phyloP scores from a whole-genome alignment of 2,888 invertebrate species.

The Aradus depressus region DNA sequence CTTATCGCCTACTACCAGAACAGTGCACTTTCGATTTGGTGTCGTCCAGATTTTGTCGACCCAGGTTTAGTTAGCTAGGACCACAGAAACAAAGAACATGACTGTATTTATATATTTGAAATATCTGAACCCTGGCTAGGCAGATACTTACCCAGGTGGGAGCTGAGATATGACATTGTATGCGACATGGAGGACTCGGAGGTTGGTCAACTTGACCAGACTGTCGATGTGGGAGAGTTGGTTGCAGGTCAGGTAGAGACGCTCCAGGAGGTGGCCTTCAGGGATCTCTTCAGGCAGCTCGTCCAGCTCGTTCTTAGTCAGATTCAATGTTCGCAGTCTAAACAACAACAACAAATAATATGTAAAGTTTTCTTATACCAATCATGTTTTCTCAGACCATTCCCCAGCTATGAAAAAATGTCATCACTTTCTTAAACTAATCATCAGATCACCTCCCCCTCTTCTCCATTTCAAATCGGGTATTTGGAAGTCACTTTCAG shows the following conservation, averaged over 20 bases:
- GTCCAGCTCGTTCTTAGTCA: slow-evolving; percentile 65
- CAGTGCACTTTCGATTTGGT: not conserved
- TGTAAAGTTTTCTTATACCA: not conserved
- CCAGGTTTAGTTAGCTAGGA: not conserved
- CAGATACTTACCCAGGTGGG: slow-evolving; percentile 47
- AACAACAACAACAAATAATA: slow-evolving; percentile 21
- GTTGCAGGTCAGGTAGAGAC: slow-evolving; percentile 63
- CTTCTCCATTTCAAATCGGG: too few species aligned
- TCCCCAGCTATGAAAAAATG: not conserved
- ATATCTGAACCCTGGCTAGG: not conserved
- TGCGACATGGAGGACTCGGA: slow-evolving; percentile 62
- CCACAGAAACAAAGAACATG: too few species aligned
- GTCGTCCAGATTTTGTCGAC: too few species aligned
- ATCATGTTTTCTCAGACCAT: not conserved
- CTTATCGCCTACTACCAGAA: too few species aligned
- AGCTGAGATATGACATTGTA: slow-evolving; percentile 64
- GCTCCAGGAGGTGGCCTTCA: slow-evolving; percentile 49
- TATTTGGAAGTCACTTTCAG: too few species aligned
- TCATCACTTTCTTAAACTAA: too few species aligned
- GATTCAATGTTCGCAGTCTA: slow-evolving; percentile 56
- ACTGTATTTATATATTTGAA: not conserved
- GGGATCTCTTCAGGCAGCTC: slow-evolving; percentile 50
- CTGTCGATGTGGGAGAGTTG: slow-evolving; percentile 61
- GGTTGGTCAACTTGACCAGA: slow-evolving; percentile 50
- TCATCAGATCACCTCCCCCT: too few species aligned